These are phyloP conservation scores for Microhierax caerulescens DNA, from an alignment of 2,797 vertebrate species.

Conservation along the genomic window DNA sequence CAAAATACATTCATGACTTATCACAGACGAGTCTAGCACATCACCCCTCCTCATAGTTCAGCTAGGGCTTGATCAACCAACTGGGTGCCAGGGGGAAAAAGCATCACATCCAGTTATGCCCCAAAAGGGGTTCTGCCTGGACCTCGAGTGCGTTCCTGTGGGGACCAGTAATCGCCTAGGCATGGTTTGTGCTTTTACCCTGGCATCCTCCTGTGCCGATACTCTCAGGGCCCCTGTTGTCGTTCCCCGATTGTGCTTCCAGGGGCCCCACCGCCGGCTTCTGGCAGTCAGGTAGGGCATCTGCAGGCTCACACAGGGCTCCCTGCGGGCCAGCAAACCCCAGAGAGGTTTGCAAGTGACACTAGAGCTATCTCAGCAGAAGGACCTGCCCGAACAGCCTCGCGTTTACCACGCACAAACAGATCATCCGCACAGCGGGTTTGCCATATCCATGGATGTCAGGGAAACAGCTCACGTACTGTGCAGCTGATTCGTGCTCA, in stretches of 20 bases:
- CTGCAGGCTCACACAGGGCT: accelerated
- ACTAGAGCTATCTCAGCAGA: not conserved
- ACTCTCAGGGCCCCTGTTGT: not conserved
- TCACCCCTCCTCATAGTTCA: not conserved
- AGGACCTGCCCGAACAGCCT: accelerated
- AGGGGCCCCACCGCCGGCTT: not conserved
- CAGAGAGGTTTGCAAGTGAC: not conserved
- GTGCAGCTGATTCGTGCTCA: not conserved
- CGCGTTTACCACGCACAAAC: not conserved
- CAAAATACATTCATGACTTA: not conserved
- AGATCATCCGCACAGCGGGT: not conserved
- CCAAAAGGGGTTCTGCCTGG: not conserved
- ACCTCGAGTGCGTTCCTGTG: not conserved
- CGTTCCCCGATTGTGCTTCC: not conserved
- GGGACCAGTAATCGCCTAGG: not conserved
- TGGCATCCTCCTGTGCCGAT: not conserved
- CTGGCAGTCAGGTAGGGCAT: not conserved
- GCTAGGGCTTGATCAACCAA: not conserved
- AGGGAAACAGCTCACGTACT: not conserved
- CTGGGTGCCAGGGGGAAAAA: not conserved
- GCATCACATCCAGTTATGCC: not conserved
- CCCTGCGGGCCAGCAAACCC: not conserved
- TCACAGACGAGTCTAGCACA: not conserved
- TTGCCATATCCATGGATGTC: not conserved
- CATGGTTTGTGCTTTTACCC: not conserved